Evolutionary conservation across 35 echinoderm and acorn worm species (phyloP), one percentile per base, ranked within the genome.

Genomic region (Lytechinus pictus): DNA sequence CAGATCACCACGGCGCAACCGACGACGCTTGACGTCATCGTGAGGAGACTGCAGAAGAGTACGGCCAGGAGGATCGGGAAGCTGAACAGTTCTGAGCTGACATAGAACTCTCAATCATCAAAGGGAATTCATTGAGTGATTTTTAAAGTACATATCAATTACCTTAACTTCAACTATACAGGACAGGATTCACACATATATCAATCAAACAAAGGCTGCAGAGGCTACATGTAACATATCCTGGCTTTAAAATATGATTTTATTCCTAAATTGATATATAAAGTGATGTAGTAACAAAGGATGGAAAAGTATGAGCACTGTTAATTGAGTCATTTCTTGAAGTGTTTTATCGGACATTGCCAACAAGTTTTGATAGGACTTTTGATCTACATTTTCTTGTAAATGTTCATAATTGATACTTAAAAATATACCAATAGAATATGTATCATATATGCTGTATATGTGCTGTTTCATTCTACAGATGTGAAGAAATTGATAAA

Each of bases 51-150:
- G n/a, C 86, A 86, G 52, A 97, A 91, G 61, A 94, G 92, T 56
- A 95, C 97, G 0, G 94, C 96, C 27, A 61, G 97, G 92, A 87
- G 98, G 86, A 61, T 97, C 57, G 98, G 98, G 3, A 95, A 96
- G 94, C 97, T 99, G 16, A 99, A 99, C 96, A 99, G 96, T 89
- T 99, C 98, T 19, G 98, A 97, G 90, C 94, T 99, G 54, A 94
- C 96, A 93, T 96, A 95, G 86, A 54, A 52, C 88, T 54, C 6
- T 9, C 14, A 44, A 53, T 87, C 27, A 14, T 16, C 21, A 28
- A 8, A 24, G 51, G 9, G 19, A 53, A 90, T 29, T 66, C 60
- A 24, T 33, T 12, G 28, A 66, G 8, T 55, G 27, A n/a, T 86
- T 3, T 44, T 3, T 87, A 86, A 19, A 94, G 51, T 27, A 92